Conservation (phyloP, 2,888 invertebrate species). For the Hybos culiciformis region DNA sequence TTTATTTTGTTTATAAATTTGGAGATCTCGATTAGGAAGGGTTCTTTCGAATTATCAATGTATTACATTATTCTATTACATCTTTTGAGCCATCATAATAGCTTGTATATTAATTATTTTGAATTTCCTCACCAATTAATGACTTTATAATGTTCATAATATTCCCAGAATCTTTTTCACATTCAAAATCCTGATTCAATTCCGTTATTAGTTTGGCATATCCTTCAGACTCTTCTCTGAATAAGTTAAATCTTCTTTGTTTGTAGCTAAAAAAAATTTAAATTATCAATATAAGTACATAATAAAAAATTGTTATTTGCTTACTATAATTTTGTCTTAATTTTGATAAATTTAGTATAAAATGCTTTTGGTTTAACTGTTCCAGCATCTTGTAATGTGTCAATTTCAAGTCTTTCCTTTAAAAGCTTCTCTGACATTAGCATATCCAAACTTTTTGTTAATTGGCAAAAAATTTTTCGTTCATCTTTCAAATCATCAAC, state of each 20-base stretch:
- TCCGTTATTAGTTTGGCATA: slow-evolving; percentile 93
- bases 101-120: no score
- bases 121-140: slow-evolving; percentile 58
- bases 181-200: slow-evolving; percentile 62
- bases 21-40: neutral
- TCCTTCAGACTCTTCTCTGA: slow-evolving; percentile 98
- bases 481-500: slow-evolving; percentile 55
- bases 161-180: slow-evolving; percentile 42
- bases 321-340: slow-evolving; percentile 96
- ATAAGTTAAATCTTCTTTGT: slow-evolving; percentile 96
- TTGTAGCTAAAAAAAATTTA: slow-evolving; percentile 68
- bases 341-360: slow-evolving; percentile 91
- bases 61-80: neutral
- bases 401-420: slow-evolving; percentile 86
- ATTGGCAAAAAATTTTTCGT: slow-evolving; percentile 59
- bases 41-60: slow-evolving; percentile 1
- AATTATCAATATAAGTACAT: neutral
- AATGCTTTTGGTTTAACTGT: slow-evolving; percentile 79
- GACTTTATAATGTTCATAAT: slow-evolving; percentile 84
- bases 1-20: slow-evolving; percentile 13
- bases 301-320: slow-evolving; percentile 35
- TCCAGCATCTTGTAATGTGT: slow-evolving; percentile 83
- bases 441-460: slow-evolving; percentile 67
- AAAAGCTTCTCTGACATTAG: slow-evolving; percentile 74
- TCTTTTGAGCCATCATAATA: neutral